A percentile compares a stretch with the other conserved stretches of the same genome.
Conservation (phyloP, 1,140 invertebrate genomes). For the Diabrotica undecimpunctata region DNA sequence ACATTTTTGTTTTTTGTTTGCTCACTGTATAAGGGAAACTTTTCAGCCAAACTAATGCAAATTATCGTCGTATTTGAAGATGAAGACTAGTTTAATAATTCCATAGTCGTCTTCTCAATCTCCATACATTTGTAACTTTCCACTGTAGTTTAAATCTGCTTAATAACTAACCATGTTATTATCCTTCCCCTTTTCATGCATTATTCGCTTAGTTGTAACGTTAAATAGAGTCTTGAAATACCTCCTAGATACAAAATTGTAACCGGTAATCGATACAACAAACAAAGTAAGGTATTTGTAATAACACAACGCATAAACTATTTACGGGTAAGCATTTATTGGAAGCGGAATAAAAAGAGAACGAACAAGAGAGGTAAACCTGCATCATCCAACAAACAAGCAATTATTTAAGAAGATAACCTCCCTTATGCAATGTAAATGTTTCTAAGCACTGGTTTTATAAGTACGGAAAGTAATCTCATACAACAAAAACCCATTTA, state of each 20-base stretch:
- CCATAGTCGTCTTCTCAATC: conserved; percentile 9
- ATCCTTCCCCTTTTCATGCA: conserved; percentile 12
- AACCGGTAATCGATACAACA: conserved; percentile 16
- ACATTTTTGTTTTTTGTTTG: too few relatives aligned
- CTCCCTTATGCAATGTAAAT: conserved; percentile 30
- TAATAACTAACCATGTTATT: conserved; percentile 18
- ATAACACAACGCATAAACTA: conserved; percentile 11
- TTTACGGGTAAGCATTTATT: conserved; percentile 12
- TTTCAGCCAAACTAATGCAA: neutral
- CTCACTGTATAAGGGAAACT: too few relatives aligned
- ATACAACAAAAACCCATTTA: conserved; percentile 38
- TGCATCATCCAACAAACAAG: conserved; percentile 17
- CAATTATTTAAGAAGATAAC: conserved; percentile 34
- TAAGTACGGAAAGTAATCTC: conserved; percentile 35
- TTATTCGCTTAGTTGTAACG: conserved; percentile 10
- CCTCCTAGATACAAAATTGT: conserved; percentile 17
- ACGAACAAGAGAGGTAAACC: conserved; percentile 15
- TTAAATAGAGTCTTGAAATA: conserved; percentile 16
- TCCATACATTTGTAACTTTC: conserved; percentile 16
- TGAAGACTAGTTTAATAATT: conserved; percentile 1
- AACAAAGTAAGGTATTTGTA: conserved; percentile 17
- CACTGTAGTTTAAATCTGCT: conserved; percentile 16
- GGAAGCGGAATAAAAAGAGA: conserved; percentile 11
- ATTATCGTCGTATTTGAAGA: neutral
- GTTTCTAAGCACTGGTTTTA: conserved; percentile 31